phyloP scores from a whole-genome alignment of 2,113 vertebrate genomes.

The Dicerorhinus sumatrensis region DNA sequence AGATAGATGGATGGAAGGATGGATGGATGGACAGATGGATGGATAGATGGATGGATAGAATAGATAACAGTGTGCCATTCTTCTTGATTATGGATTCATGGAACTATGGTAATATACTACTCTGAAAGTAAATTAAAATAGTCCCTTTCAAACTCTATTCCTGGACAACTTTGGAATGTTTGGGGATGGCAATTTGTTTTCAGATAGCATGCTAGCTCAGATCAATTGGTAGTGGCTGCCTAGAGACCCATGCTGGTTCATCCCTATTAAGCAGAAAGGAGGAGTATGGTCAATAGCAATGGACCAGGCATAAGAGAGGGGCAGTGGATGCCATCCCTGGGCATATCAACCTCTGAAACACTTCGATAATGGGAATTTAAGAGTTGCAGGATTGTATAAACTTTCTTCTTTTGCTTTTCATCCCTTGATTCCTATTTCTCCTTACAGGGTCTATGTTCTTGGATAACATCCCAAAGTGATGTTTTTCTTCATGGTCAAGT shows the following conservation, averaged over 20 bases:
- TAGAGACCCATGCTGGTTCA: neutral
- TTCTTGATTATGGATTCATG: neutral
- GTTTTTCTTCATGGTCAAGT: conserved; percentile 54
- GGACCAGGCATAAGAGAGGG: neutral
- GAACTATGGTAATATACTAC: neutral
- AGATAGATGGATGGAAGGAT: neutral
- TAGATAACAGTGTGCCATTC: neutral
- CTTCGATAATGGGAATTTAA: conserved; percentile 2
- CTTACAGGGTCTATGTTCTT: conserved; percentile 36
- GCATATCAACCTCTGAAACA: neutral
- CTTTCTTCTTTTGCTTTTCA: neutral
- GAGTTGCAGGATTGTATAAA: neutral
- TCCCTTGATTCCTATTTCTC: conserved; percentile 14
- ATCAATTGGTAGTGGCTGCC: neutral
- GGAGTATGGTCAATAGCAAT: neutral
- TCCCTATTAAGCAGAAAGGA: neutral
- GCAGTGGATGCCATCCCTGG: neutral
- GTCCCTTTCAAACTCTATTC: neutral
- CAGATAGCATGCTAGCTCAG: neutral
- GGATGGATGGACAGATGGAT: neutral
- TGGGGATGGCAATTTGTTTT: neutral
- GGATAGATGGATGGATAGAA: neutral
- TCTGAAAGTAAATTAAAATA: neutral
- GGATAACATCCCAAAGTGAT: conserved; percentile 36
- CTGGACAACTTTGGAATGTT: neutral